phyloP scores from a whole-genome alignment of 2,888 invertebrate genomes.

The Pelosia muscerda region DNA sequence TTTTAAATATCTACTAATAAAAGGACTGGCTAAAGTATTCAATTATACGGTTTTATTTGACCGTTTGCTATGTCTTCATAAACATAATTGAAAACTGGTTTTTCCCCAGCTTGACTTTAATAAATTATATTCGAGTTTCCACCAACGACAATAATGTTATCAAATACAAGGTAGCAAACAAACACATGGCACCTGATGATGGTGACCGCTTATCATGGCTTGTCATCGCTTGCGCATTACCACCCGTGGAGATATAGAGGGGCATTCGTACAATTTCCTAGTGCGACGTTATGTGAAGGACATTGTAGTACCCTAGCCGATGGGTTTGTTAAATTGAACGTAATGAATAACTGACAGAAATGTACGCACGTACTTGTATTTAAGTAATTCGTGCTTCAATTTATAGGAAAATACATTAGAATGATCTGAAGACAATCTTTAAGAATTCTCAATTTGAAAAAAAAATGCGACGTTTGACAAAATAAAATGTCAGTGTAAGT shows the following conservation, averaged over 20 bases:
- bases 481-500: neutral
- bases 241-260: neutral
- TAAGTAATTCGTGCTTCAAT: neutral
- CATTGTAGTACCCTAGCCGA: neutral
- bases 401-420: neutral
- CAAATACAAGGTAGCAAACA: slow-evolving; percentile 14
- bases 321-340: neutral
- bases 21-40: neutral
- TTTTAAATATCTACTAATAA: neutral
- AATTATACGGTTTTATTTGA: neutral
- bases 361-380: neutral
- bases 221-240: slow-evolving; percentile 4
- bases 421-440: neutral
- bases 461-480: neutral
- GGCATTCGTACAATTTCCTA: neutral
- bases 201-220: slow-evolving; percentile 2
- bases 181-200: slow-evolving; percentile 4
- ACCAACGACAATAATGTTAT: neutral
- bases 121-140: neutral
- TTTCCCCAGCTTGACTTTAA: neutral
- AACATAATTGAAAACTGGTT: neutral
- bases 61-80: too few relatives aligned
- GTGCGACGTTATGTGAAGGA: slow-evolving; percentile 1
- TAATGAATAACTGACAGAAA: neutral
- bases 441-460: too few relatives aligned